These are phyloP conservation scores for Hirtodrosophila histrioides DNA, from an alignment of 2,888 invertebrate genomes.

Conservation along the genomic window DNA sequence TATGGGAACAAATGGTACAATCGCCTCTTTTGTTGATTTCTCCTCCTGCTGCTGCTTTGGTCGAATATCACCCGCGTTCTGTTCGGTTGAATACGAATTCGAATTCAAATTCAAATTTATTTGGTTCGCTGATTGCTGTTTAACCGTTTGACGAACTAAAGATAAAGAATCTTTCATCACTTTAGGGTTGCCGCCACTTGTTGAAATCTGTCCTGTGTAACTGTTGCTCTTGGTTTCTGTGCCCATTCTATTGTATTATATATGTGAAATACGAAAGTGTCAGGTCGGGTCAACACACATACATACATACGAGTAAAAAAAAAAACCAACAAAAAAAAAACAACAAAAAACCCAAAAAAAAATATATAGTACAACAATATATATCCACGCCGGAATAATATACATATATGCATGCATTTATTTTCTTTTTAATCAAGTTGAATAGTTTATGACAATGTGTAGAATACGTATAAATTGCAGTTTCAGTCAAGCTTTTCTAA, in stretches of 20 bases:
- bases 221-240: conserved; percentile 82
- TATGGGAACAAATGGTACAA: conserved; percentile 85
- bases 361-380: no score
- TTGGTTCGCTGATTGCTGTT: conserved; percentile 55
- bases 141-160: conserved; percentile 72
- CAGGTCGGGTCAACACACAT: conserved; percentile 71
- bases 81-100: conserved; percentile 33
- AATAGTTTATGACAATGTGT: no score
- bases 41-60: conserved; percentile 45
- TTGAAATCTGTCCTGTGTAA: conserved; percentile 79
- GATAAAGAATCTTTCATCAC: conserved; percentile 80
- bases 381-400: no score
- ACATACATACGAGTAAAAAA: conserved; percentile 43
- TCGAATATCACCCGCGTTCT: conserved; percentile 52
- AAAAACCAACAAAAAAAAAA: conserved; percentile 11
- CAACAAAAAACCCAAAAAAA: background rate
- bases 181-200: conserved; percentile 76
- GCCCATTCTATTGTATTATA: conserved; percentile 79
- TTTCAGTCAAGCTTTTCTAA: no score
- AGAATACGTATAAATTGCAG: no score
- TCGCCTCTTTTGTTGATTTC: conserved; percentile 41
- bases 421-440: no score
- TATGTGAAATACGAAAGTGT: conserved; percentile 75
- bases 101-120: conserved; percentile 43
- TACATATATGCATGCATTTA: no score